Base-by-base conservation (phyloP, 2,888 invertebrate genomes). In the Drosophila borborema region DNA sequence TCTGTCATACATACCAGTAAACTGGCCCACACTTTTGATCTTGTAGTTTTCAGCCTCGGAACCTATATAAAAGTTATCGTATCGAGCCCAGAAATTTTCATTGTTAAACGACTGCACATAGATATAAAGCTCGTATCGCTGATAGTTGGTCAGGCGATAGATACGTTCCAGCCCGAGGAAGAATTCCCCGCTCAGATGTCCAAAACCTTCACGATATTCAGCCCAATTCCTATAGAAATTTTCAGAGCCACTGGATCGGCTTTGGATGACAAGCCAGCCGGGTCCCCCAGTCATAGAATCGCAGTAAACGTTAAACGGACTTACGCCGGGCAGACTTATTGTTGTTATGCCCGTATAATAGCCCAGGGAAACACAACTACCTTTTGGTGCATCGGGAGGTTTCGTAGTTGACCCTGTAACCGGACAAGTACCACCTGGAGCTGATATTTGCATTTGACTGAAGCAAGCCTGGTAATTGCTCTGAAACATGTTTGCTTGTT, bases 121-220 rank as follows among this genome's bases (percentile, higher is more conserved):
- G 14, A 18, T 18, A 31, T 31, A 56, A 6, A 56, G 28, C 31
- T 56, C 43, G 41, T 31, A 9, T 5, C 31, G 56, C 9, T 20
- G 31, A 43, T 9, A 43, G n/a, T 16, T 56, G 56, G 56, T 43
- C 14, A 56, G 5, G 5, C 12, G 31, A 18, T 43, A 56, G 14
- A 56, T 18, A 5, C 28, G 3, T 5, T 56, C 56, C 9, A 56
- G 16, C 1, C 56, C 56, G 9, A 56, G 41, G 18, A 31, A 56
- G 41, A 43, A 43, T 16, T 56, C 56, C 14, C 1, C 1, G 0
- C 6, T 2, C 3, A 43, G 14, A 5, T 8, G 0, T 3, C 56
- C 56, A 18, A 56, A 56, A 0, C 56, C 56, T 2, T 56, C 5
- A 9, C 31, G n/a, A 18, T 56, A 43, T 4, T 56, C 56, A 31